Evolutionary conservation across 2,888 invertebrate species (phyloP).

Genomic region (Corbicula japonica): DNA sequence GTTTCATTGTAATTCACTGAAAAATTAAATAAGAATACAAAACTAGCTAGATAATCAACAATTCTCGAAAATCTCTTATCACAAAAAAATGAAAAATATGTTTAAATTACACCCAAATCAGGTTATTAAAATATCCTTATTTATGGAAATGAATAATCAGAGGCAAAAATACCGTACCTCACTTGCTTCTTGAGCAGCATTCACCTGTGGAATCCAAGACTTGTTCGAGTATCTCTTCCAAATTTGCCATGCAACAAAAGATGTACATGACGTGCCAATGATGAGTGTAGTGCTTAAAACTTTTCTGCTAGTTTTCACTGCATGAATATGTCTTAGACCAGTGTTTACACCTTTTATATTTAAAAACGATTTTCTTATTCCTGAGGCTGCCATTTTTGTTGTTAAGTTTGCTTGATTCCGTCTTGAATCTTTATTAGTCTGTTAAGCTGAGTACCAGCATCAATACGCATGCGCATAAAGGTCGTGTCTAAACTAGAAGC

Average conservation of each 20-base stretch:
- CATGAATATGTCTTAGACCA: constrained; percentile 55
- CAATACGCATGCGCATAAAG: constrained; percentile 57
- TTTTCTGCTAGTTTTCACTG: constrained; percentile 12
- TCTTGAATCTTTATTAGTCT: neutral
- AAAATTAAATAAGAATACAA: no score
- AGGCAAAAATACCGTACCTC: constrained; percentile 30
- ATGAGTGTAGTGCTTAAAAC: constrained; percentile 42
- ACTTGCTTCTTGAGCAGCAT: constrained; percentile 38
- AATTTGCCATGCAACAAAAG: constrained; percentile 41
- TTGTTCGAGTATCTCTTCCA: constrained; percentile 39
- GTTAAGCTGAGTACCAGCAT: constrained; percentile 25
- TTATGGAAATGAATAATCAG: no score
- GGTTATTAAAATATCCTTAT: no score
- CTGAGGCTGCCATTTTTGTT: constrained; percentile 64
- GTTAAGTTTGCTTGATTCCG: neutral
- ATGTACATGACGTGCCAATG: constrained; percentile 58
- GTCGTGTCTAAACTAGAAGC: constrained; percentile 52
- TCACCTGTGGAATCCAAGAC: constrained; percentile 52
- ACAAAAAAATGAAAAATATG: no score
- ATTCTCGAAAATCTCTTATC: no score
- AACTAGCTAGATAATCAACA: no score
- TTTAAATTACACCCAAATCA: no score
- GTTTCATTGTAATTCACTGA: no score
- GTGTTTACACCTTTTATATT: constrained; percentile 36
- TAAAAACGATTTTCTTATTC: constrained; percentile 40